Base-by-base conservation (phyloP, 1,140 invertebrate species). In the Diabrotica virgifera region DNA sequence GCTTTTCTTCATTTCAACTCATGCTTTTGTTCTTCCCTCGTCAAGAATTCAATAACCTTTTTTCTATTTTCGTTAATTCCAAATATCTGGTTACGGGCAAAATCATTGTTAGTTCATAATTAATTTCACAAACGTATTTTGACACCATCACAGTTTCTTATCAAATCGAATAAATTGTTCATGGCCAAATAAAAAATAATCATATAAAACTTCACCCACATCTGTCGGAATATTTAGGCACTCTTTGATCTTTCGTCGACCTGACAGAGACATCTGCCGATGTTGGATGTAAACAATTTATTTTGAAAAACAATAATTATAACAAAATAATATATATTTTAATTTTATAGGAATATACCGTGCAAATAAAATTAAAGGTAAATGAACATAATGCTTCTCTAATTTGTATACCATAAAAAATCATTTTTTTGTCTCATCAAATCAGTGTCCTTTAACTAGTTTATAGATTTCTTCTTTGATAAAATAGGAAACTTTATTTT, bases 1-100 rank as follows among this genome's bases (percentile, higher is more conserved):
- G 64, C 64, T 70, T 72, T 78, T 79, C 75, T 78, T 78, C 77
- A 78, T 79, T 76, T 79, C 76, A 76, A 74, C 74, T 73, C 77
- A 77, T 79, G 50, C 11, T 72, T 67, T 71, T 61, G 52, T 36
- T 67, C 73, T 67, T 69, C 69, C 64, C 68, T 70, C 70, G 75
- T 76, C 77, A 76, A 76, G 78, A 78, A 76, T 78, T 78, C 67
- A 76, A 70, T 51, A 76, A 72, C 69, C 64, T 70, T 70, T 66
- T 69, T 70, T 66, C 65, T 70, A 66, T 63, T 60, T 70, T 72
- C 51, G 65, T 65, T 57, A 58, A 53, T 68, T 72, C 56, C 68
- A 62, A 66, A 63, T 59, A 64, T 56, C 59, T 64, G 58, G 66
- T 67, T 52, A 62, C 62, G 40, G 64, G 64, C 70, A 52, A 71